phyloP scores from a whole-genome alignment of 2,113 vertebrate species.

The Chionomys nivalis region DNA sequence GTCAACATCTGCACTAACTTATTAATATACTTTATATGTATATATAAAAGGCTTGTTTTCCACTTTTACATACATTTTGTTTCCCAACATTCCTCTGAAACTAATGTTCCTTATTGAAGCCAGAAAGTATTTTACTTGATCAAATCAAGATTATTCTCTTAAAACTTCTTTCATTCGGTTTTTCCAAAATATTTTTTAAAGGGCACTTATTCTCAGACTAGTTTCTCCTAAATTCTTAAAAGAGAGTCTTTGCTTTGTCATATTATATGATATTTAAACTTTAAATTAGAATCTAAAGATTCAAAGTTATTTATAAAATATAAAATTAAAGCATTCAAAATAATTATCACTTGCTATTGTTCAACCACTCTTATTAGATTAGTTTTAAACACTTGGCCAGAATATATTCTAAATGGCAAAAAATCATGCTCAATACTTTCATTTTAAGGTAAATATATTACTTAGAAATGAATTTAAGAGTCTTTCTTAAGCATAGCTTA shows the following conservation, averaged over 20 bases:
- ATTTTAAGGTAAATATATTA: not conserved
- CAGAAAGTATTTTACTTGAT: not conserved
- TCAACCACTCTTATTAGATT: not conserved
- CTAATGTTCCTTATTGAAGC: not conserved
- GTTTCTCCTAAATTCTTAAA: not conserved
- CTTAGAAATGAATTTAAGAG: not conserved
- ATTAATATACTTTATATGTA: not conserved
- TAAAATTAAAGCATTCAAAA: not conserved
- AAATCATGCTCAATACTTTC: not conserved
- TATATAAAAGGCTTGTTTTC: not conserved
- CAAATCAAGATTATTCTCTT: not conserved
- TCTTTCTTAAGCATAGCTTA: not conserved
- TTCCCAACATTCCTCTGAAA: not conserved
- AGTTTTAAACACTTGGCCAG: slow-evolving; percentile 25
- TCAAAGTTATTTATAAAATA: slow-evolving; percentile 39
- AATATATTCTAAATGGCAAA: not conserved
- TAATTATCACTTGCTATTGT: not conserved
- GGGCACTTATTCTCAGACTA: not conserved
- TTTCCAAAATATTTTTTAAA: not conserved
- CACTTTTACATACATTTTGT: not conserved
- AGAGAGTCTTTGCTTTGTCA: not conserved
- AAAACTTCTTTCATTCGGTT: not conserved
- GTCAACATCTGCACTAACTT: not conserved
- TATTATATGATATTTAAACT: not conserved
- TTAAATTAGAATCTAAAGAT: slow-evolving; percentile 4